Base-by-base conservation (phyloP, 92 coral and sea anemone species). In the Parazoanthus darwini region DNA sequence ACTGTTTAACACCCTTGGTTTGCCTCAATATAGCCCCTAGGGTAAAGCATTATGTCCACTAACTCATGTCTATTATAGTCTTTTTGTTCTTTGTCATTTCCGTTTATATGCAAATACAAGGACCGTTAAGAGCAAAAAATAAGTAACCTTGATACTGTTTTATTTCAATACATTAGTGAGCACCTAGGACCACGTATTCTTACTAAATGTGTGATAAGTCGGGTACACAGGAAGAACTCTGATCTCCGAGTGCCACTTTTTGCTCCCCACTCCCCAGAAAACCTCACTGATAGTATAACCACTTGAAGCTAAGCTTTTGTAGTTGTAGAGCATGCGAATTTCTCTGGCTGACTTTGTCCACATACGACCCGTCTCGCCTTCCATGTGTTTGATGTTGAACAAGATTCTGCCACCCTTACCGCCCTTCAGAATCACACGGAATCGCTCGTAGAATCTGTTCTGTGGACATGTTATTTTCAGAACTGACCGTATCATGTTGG, bases 141-240 rank as follows among this genome's bases (percentile, higher is more conserved):
- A 29, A 29, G 33, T 29, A 29, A 29, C 33, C 33, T 29, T 29
- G 33, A 29, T 29, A 29, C 33, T 29, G 33, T 29, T 29, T 29
- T 29, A 29, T 29, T 54, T 54, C 0, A 10, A 2, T 54, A 54
- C 18, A 18, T 11, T 54, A 11, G 18, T 54, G 8, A 46, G 51
- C 9, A 46, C 51, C 9, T 46, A 46, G 51, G 51, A 6, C 0
- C 65, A 13, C 65, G 8, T 16, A 26, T 23, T 63, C 9, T 39
- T 44, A 23, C 46, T 15, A 25, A 15, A 54, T 54, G 29, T 20
- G 79, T 37, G 44, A 75, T 37, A 18, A 18, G 79, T n/a, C 4
- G 79, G 79, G 50, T 36, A 75, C 33, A 76, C 46, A 8, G 79
- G 79, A 39, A 42, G 79, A 39, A 76, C 51, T 20, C 79, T 76